Base-by-base conservation (phyloP, 1,140 invertebrate genomes). In the Lordiphosa clarofinis region DNA sequence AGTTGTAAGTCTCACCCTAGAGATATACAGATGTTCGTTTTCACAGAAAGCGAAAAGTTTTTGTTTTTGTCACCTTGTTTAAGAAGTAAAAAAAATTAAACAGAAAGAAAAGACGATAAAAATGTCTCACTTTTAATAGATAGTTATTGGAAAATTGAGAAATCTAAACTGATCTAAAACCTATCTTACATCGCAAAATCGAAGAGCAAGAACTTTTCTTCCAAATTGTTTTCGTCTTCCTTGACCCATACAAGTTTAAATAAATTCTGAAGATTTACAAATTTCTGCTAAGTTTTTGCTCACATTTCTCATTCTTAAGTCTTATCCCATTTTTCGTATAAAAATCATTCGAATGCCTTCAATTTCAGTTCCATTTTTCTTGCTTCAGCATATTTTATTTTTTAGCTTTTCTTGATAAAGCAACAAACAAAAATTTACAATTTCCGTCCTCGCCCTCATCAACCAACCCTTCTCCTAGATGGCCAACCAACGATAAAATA, bases 401-500 rank as follows among this genome's bases (percentile, higher is more conserved):
- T 62, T 46, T 31, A 24, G 31, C 7, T 36, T 42, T 28, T 24
- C 44, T 42, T 57, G 65, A 79, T 73, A 76, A 59, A 56, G 46
- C 54, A 50, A 38, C 53, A 52, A 75, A 60, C 61, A 66, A 70
- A 74, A 81, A 82, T 73, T 75, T 68, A 55, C 76, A 79, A 64
- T 82, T 81, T 82, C 75, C 75, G 73, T 68, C 54, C 13, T 42
- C 46, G 24, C 53, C 44, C 50, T 11, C 37, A 13, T 28, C 10
- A 40, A 33, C 15, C 55, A 46, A 24, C 48, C 7, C 35, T 1
- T 10, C 35, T 42, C 28, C 10, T 57, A 81, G 75, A 81, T 81
- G 67, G 72, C 43, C 46, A 56, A 54, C 11, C 44, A 59, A 62
- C 50, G 78, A 82, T 82, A 82, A 84, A 84, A 84, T 55, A 73